Evolutionary conservation across 2,113 vertebrate genomes (phyloP).

Genomic region (Arizona elegans): DNA sequence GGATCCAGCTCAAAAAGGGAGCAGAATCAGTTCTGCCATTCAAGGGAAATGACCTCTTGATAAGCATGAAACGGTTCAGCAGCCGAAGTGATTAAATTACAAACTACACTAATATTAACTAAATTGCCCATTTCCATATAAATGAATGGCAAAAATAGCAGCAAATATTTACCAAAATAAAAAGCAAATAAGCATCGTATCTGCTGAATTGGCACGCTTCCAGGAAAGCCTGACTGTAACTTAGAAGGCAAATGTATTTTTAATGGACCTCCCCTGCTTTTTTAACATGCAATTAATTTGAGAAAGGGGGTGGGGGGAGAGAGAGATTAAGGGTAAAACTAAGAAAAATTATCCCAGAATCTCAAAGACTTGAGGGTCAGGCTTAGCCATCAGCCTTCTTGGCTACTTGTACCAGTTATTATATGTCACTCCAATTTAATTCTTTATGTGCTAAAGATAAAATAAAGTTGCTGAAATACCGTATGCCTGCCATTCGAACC

Average conservation of each 20-base stretch:
- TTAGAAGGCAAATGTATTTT: not conserved
- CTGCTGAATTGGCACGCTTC: slow-evolving; percentile 45
- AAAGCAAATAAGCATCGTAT: slow-evolving; percentile 37
- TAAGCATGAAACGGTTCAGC: slow-evolving; percentile 24
- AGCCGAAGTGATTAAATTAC: slow-evolving; percentile 1
- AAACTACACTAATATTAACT: slow-evolving; percentile 27
- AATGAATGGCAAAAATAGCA: slow-evolving; percentile 46
- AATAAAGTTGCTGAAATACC: not conserved
- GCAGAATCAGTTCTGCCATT: not conserved
- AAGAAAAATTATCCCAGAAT: not conserved
- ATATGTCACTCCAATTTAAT: not conserved
- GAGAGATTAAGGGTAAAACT: not conserved
- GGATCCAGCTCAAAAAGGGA: not conserved
- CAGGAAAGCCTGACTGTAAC: slow-evolving; percentile 18
- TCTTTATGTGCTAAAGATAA: not conserved
- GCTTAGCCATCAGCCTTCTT: too few relatives aligned
- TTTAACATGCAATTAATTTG: not conserved
- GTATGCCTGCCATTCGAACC: not conserved
- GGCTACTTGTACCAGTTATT: not conserved
- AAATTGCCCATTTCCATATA: slow-evolving; percentile 38
- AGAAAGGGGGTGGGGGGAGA: not conserved
- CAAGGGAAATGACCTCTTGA: not conserved
- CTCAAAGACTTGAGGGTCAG: not conserved
- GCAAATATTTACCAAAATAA: slow-evolving; percentile 48
- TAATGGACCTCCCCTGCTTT: not conserved